Conservation (phyloP, 2,888 invertebrate species). For the Malachius bipustulatus region DNA sequence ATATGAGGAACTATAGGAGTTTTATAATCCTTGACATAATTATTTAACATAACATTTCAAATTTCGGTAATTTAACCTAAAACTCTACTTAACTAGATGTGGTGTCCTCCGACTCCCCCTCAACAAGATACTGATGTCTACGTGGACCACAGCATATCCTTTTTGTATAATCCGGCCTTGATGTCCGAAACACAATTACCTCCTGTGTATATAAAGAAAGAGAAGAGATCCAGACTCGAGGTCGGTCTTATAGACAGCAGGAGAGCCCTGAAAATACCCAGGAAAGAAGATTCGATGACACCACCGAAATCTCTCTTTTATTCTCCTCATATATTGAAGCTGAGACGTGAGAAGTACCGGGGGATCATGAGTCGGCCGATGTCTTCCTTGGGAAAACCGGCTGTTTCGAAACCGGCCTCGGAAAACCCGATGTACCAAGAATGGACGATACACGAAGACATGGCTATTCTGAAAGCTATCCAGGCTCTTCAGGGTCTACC, state of each 20-base stretch:
- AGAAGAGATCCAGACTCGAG: constrained; percentile 61
- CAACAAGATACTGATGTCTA: constrained; percentile 86
- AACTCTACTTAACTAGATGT: no score
- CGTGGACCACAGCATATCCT: constrained; percentile 72
- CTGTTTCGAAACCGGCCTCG: constrained; percentile 36
- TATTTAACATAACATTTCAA: no score
- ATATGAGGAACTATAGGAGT: no score
- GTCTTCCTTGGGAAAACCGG: constrained; percentile 33
- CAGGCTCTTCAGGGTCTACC: constrained; percentile 64
- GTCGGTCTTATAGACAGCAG: constrained; percentile 43
- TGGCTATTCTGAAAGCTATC: constrained; percentile 71
- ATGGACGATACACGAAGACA: constrained; percentile 87
- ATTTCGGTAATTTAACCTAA: no score
- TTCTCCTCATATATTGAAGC: constrained; percentile 59
- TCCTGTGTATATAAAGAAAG: constrained; percentile 67
- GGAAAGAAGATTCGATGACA: constrained; percentile 62
- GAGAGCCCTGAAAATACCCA: constrained; percentile 47
- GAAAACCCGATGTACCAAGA: constrained; percentile 64
- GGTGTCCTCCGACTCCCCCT: constrained; percentile 96
- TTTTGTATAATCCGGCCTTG: constrained; percentile 65
- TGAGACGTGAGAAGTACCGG: constrained; percentile 63
- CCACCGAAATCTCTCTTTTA: constrained; percentile 76
- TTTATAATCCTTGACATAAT: no score
- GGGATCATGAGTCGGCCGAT: constrained; percentile 44
- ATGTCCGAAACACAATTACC: constrained; percentile 74